These are phyloP conservation scores for Formica exsecta DNA, from an alignment of 1,140 invertebrate genomes.

Conservation along the genomic window DNA sequence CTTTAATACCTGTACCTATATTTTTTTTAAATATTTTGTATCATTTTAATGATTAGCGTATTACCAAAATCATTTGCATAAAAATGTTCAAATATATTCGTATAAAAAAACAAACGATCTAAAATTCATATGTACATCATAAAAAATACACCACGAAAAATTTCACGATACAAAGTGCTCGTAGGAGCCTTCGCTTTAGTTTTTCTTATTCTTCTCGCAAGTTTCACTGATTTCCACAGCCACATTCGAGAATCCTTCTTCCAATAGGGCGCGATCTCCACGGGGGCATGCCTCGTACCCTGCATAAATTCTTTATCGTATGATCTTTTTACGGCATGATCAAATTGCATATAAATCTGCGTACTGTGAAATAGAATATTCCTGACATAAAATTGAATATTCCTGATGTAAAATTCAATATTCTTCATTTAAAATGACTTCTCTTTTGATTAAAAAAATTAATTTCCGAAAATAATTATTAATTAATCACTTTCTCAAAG, in stretches of 20 bases:
- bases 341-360: not conserved
- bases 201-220: slow-evolving; percentile 63
- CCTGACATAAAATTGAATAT: not conserved
- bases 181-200: slow-evolving; percentile 65
- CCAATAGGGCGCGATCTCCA: slow-evolving; percentile 87
- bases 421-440: not conserved
- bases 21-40: no score
- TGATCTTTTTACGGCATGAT: not conserved
- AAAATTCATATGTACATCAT: slow-evolving; percentile 6
- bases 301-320: slow-evolving; percentile 63
- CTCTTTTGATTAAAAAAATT: not conserved
- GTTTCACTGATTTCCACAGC: slow-evolving; percentile 88
- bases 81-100: not conserved
- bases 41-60: no score
- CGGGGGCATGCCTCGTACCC: slow-evolving; percentile 82
- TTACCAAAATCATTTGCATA: not conserved
- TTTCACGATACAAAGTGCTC: not conserved
- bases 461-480: slow-evolving; percentile 1
- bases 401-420: not conserved
- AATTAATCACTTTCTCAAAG: not conserved
- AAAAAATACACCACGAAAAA: slow-evolving; percentile 25
- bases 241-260: slow-evolving; percentile 90
- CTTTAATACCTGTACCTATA: not conserved
- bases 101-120: slow-evolving; percentile 15
- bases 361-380: not conserved